These are phyloP conservation scores for Copidosoma aretas DNA, from an alignment of 2,888 invertebrate species.

Conservation along the genomic window DNA sequence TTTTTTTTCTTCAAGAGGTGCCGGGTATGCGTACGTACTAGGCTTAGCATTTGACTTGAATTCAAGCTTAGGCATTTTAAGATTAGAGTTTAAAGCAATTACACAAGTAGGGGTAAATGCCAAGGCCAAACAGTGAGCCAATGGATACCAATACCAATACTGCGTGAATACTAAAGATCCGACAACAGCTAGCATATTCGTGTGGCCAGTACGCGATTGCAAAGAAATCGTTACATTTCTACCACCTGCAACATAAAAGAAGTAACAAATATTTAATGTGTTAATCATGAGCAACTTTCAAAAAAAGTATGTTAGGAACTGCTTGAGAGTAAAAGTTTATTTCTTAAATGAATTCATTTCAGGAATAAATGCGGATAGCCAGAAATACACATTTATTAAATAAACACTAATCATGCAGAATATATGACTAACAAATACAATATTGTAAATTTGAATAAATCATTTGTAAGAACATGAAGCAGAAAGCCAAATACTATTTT, in stretches of 20 bases:
- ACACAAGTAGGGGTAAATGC: constrained; percentile 96
- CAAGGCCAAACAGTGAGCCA: constrained; percentile 92
- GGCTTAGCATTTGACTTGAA: constrained; percentile 92
- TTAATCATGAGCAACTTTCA: too few species aligned
- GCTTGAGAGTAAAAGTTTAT: too few species aligned
- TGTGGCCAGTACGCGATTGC: constrained; percentile 95
- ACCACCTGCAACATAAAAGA: constrained; percentile 69
- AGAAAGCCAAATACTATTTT: too few species aligned
- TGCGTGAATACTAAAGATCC: constrained; percentile 97
- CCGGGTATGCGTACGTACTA: constrained; percentile 94
- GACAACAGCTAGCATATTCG: constrained; percentile 95
- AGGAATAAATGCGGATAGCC: too few species aligned
- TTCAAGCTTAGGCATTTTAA: constrained; percentile 93
- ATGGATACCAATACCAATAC: constrained; percentile 99
- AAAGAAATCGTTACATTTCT: constrained; percentile 95
- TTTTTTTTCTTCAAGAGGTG: constrained; percentile 97
- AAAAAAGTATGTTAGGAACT: too few species aligned
- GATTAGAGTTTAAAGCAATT: constrained; percentile 90
- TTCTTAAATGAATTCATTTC: too few species aligned
- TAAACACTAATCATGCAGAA: too few species aligned
- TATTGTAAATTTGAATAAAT: too few species aligned
- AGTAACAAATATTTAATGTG: too few species aligned
- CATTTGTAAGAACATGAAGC: too few species aligned
- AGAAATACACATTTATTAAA: too few species aligned
- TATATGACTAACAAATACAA: too few species aligned